Evolutionary conservation across 2,888 invertebrate genomes (phyloP), one percentile per base, ranked within the genome.

Genomic region (Penaeus monodon): DNA sequence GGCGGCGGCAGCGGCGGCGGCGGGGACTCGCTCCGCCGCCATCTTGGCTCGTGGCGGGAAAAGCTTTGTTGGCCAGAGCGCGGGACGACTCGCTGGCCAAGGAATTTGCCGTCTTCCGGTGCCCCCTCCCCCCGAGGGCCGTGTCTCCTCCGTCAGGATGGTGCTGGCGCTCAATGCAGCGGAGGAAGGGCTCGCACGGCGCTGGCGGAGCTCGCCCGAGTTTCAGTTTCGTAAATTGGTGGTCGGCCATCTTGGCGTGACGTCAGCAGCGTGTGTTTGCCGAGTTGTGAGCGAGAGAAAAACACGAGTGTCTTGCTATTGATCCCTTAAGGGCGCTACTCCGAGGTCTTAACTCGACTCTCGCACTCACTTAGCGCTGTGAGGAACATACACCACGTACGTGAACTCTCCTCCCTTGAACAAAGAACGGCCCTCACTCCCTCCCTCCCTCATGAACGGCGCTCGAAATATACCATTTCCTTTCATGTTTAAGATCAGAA

Each of bases 251-350:
- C 81, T 85, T 81, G 81, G 65, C 33, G 81, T 85, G 85, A 85
- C 85, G 85, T 85, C 85, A 85, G 74, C 66, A 76, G 85, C 85
- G 85, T 85, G 85, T 85, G 85, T 85, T 85, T 85, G 85, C 81
- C 76, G 85, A 85, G 81, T 85, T 85, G 85, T 81, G 85, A 85
- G 85, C 76, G 81, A 63, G 49, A 85, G 85, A 85, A 85, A 85
- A 85, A 85, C 81, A 85, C 57, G 85, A 85, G 85, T 85, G 81
- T 85, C 85, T 85, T 85, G 85, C 85, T 85, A 85, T 85, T 85
- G 85, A 85, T 85, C 85, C 81, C 66, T 85, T 27, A 76, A 85
- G 85, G 74, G 64, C 76, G 85, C 76, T 85, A 85, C 85, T 85
- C 78, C 76, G 65, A 27, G 65, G 80, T 80, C 85, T 74, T 80